Evolutionary conservation across 2,888 invertebrate genomes (phyloP).

Genomic region (Lasioglossum marginatum): DNA sequence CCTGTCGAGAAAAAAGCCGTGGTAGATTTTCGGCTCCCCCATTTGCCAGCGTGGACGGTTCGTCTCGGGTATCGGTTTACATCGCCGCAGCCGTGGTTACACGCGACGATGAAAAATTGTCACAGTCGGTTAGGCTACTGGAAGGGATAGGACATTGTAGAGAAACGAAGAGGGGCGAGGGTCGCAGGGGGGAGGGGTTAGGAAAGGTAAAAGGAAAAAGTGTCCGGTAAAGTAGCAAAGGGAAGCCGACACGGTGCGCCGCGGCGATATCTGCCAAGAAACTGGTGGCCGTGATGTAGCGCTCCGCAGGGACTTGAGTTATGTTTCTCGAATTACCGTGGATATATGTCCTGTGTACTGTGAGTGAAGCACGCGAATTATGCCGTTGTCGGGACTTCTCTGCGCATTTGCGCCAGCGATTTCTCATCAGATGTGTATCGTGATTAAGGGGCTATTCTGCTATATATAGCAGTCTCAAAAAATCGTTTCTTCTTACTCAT

Average conservation of each 20-base stretch:
- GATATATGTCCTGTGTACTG: slow-evolving; percentile 58
- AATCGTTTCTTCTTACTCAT: not conserved
- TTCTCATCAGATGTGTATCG: slow-evolving; percentile 28
- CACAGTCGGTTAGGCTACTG: slow-evolving; percentile 49
- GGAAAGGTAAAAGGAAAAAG: slow-evolving; percentile 55
- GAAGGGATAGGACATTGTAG: slow-evolving; percentile 36
- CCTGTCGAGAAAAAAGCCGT: not conserved
- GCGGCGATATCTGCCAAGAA: slow-evolving; percentile 68
- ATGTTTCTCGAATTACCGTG: slow-evolving; percentile 72
- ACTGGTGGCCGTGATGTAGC: slow-evolving; percentile 68
- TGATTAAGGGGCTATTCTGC: slow-evolving; percentile 13
- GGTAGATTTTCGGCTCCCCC: slow-evolving; percentile 3
- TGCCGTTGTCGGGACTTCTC: slow-evolving; percentile 54
- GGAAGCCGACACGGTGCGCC: slow-evolving; percentile 66
- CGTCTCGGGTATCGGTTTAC: slow-evolving; percentile 37
- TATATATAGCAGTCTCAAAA: slow-evolving; percentile 7
- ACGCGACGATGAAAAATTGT: slow-evolving; percentile 55
- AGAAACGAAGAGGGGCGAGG: slow-evolving; percentile 31
- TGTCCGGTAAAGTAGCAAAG: slow-evolving; percentile 68
- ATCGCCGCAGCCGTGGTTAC: slow-evolving; percentile 27
- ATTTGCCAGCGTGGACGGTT: not conserved
- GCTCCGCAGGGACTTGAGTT: slow-evolving; percentile 70
- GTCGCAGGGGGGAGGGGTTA: slow-evolving; percentile 14
- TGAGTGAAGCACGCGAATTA: slow-evolving; percentile 63
- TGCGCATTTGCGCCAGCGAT: slow-evolving; percentile 21